Percentiles rank a stretch among this genome's conserved stretches.
Evolutionary conservation across 2,113 vertebrate species (phyloP).

Genomic region (Delphinapterus leucas): DNA sequence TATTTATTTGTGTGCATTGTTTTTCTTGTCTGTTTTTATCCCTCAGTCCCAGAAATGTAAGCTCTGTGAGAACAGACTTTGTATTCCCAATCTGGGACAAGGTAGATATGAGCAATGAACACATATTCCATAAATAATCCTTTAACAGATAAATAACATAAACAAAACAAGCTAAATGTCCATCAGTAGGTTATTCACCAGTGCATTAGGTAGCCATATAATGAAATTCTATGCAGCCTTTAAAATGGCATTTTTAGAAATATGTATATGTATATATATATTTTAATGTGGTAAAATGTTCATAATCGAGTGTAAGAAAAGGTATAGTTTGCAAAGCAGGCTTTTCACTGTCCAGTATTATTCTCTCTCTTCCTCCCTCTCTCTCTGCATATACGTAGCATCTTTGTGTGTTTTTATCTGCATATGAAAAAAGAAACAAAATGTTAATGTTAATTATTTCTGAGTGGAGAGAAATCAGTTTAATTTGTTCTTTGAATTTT

Average conservation of each 20-base stretch:
- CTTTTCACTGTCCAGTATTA: background rate
- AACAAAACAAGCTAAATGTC: background rate
- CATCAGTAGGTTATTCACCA: background rate
- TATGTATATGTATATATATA: background rate
- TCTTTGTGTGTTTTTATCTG: background rate
- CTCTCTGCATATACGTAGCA: background rate
- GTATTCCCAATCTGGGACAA: background rate
- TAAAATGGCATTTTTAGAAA: constrained; percentile 18
- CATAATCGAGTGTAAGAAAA: background rate
- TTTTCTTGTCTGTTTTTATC: constrained; percentile 2
- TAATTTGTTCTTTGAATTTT: background rate
- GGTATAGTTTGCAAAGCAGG: background rate
- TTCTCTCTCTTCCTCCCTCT: background rate
- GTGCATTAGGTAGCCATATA: background rate
- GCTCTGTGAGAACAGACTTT: background rate
- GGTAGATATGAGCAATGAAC: background rate
- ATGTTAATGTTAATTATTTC: constrained; percentile 5
- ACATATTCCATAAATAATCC: background rate
- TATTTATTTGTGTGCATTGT: background rate
- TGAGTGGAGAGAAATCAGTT: background rate
- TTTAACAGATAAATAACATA: background rate
- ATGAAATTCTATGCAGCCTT: background rate
- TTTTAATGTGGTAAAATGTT: background rate
- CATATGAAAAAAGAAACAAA: background rate
- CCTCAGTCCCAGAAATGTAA: background rate